Conservation (phyloP, 2,888 invertebrate species). For the Blastobasis lacticolella region DNA sequence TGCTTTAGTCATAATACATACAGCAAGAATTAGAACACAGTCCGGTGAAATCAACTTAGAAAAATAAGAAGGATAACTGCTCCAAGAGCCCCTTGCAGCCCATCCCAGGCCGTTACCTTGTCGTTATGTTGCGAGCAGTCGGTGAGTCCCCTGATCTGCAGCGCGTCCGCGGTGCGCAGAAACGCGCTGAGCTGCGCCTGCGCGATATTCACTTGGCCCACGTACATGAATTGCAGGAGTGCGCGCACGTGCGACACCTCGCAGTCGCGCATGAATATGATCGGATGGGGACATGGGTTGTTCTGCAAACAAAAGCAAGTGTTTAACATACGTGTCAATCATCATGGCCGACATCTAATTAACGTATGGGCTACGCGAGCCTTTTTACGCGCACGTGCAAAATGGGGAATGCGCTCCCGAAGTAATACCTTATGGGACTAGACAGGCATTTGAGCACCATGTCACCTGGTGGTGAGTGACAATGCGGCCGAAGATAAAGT, state of each 20-base stretch:
- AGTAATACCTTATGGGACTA: too few relatives aligned
- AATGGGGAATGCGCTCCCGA: too few relatives aligned
- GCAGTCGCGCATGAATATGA: constrained; percentile 89
- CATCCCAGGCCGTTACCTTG: constrained; percentile 40
- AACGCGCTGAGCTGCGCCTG: constrained; percentile 85
- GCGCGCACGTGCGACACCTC: constrained; percentile 85
- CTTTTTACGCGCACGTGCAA: too few relatives aligned
- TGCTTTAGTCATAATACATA: neutral
- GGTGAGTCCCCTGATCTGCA: constrained; percentile 85
- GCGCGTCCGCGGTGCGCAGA: constrained; percentile 84
- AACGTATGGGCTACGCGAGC: too few relatives aligned
- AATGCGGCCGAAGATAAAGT: too few relatives aligned
- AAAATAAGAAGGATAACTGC: neutral
- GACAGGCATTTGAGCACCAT: too few relatives aligned
- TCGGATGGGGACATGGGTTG: constrained; percentile 89
- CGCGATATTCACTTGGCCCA: constrained; percentile 88
- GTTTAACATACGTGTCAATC: too few relatives aligned
- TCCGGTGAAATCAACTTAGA: too few relatives aligned
- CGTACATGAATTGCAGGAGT: constrained; percentile 89
- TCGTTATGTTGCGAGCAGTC: constrained; percentile 77
- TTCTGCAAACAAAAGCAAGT: constrained; percentile 70
- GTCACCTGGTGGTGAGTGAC: too few relatives aligned
- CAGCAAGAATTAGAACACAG: too few relatives aligned
- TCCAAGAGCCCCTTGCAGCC: neutral
- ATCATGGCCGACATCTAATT: too few relatives aligned